Conservation (phyloP, 2,888 invertebrate species). For the Polyommatus icarus region DNA sequence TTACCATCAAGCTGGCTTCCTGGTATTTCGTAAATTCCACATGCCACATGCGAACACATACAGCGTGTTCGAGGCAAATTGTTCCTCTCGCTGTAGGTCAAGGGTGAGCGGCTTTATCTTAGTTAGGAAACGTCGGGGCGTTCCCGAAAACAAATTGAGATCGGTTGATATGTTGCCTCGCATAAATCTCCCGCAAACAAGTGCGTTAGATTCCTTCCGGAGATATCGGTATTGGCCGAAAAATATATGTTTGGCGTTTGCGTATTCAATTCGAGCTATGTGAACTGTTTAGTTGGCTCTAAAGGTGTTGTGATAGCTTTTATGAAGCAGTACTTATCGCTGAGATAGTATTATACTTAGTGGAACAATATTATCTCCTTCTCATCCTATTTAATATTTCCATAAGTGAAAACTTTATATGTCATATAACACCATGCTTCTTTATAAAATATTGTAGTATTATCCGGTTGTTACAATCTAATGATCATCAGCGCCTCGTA, state of each 20-base stretch:
- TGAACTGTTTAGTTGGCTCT: neutral
- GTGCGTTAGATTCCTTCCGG: conserved; percentile 23
- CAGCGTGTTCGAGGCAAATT: conserved; percentile 34
- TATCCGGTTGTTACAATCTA: neutral
- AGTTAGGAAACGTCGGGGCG: conserved; percentile 37
- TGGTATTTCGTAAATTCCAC: neutral
- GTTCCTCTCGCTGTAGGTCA: conserved; percentile 41
- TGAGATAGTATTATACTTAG: too few species aligned
- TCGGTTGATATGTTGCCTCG: conserved; percentile 52
- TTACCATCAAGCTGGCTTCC: too few species aligned
- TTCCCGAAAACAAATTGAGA: conserved; percentile 48
- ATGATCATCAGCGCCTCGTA: conserved; percentile 32
- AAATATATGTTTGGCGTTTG: neutral
- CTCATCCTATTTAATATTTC: too few species aligned
- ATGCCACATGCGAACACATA: neutral
- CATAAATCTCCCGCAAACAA: conserved; percentile 50
- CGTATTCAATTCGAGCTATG: neutral
- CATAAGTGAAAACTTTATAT: too few species aligned
- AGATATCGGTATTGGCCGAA: neutral
- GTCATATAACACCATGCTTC: too few species aligned
- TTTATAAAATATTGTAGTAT: too few species aligned
- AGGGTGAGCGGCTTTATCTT: conserved; percentile 44
- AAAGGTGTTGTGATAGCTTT: neutral
- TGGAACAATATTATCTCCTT: too few species aligned
- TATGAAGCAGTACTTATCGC: too few species aligned